A percentile compares a stretch with the other conserved stretches of the same genome.
Conservation (phyloP, 2,888 invertebrate species). For the Plagodis pulveraria region DNA sequence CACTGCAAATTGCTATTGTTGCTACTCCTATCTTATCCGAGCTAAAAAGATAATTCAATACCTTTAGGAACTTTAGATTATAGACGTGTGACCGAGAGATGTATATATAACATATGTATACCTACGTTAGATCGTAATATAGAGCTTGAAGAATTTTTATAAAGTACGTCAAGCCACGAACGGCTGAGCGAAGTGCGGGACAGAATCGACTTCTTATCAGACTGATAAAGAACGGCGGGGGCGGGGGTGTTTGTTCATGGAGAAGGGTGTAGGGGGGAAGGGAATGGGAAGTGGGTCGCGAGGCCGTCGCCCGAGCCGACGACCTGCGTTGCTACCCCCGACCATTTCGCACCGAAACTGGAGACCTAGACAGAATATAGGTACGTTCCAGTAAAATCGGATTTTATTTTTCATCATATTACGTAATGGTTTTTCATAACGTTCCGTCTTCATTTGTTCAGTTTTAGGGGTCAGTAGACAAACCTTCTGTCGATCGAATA, state of each 20-base stretch:
- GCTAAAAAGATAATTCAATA: too few species aligned
- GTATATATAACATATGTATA: conserved; percentile 7
- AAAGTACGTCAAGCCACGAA: conserved; percentile 30
- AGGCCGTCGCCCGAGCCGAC: conserved; percentile 73
- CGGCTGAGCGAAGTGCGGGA: conserved; percentile 36
- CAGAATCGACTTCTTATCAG: conserved; percentile 61
- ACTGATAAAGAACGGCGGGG: conserved; percentile 65
- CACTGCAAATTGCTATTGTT: neutral
- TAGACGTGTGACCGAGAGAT: conserved; percentile 4
- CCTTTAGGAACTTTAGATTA: too few species aligned
- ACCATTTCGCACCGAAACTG: conserved; percentile 50
- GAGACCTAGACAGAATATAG: conserved; percentile 28
- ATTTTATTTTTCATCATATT: too few species aligned
- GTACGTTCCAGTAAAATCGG: conserved; percentile 9
- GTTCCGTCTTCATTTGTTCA: too few species aligned
- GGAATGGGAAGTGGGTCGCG: conserved; percentile 74
- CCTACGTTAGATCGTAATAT: conserved; percentile 1
- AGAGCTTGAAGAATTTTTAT: neutral
- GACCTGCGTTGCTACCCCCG: conserved; percentile 65
- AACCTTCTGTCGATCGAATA: too few species aligned
- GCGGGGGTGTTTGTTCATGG: conserved; percentile 41
- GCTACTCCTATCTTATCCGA: too few species aligned
- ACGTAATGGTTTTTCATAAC: too few species aligned
- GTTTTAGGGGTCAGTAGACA: too few species aligned
- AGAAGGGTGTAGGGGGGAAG: conserved; percentile 45